Base-by-base conservation (phyloP, 2,797 vertebrate species). In the Rhinatrema bivittatum region DNA sequence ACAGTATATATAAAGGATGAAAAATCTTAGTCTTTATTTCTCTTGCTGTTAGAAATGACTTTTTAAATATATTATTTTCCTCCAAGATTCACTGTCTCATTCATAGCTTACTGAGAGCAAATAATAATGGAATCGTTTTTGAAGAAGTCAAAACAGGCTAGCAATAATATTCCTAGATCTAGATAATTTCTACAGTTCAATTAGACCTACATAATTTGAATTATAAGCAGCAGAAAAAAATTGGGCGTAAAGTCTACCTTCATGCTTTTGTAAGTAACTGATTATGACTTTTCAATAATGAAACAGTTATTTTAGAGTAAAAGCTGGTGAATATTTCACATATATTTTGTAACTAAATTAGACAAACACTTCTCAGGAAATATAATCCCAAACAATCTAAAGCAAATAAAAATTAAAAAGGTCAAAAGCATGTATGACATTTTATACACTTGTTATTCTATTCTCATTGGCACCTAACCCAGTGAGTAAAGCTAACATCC, bases 341-440 rank as follows among this genome's bases (percentile, higher is more conserved):
- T 29, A 33, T n/a, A 32, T 17, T 31, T 10, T 16, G 22, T 36
- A 29, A 17, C 33, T 32, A 32, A 50, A 34, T 19, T n/a, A 21
- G 10, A 22, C 24, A 18, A 39, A 32, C 30, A 4, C 49, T 25
- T 3, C 50, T 2, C 3, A 38, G 3, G 29, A 29, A 52, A 7
- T 3, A 11, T 13, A 32, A 20, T 9, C 10, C 24, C 23, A 34
- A 18, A 10, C n/a, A 25, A 40, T 1, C 4, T 33, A 32, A 60
- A 10, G 10, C 27, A 44, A 60, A 50, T 7, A 36, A 30, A 64
- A 36, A 18, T 55, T 46, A 39, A 53, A 42, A 21, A 46, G 47
- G 10, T 14, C 7, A 26, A 2, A 6, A n/a, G n/a, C n/a, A n/a
- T n/a, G n/a, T n/a, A n/a, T n/a, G n/a, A 4, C 7, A 48, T 45